Conservation (phyloP, 2,797 vertebrate species). For the Adelosebastes latens region DNA sequence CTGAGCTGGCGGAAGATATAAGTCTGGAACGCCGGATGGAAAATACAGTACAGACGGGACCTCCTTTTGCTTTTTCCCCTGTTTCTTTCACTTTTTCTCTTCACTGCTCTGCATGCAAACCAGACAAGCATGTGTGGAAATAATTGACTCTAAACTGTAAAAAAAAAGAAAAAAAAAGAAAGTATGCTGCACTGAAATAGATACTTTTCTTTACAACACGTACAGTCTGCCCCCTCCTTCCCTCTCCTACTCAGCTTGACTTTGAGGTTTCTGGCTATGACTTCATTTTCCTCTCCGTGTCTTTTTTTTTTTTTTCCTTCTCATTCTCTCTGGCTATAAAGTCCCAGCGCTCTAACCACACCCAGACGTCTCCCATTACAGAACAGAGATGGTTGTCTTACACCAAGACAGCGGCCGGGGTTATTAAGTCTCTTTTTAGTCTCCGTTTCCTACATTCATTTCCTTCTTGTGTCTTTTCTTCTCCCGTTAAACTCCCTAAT, state of each 20-base stretch:
- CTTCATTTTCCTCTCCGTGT: conserved; percentile 71
- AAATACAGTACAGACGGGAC: conserved; percentile 48
- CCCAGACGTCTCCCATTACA: conserved; percentile 80
- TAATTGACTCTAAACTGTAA: conserved; percentile 41
- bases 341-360: conserved; percentile 74
- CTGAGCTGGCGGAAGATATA: conserved; percentile 14
- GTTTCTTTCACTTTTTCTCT: conserved; percentile 14
- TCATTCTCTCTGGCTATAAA: conserved; percentile 63
- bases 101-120: conserved; percentile 33
- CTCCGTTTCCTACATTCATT: background rate
- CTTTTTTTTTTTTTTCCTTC: conserved; percentile 40
- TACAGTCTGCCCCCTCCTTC: conserved; percentile 3
- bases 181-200: conserved; percentile 46
- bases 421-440: background rate
- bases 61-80: background rate
- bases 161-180: conserved; percentile 25
- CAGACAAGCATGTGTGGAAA: conserved; percentile 73
- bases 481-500: background rate
- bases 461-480: background rate
- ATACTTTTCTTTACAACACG: conserved; percentile 64
- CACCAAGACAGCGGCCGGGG: conserved; percentile 8
- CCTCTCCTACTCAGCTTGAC: conserved; percentile 20
- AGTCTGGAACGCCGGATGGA: conserved; percentile 58
- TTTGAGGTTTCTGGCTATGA: conserved; percentile 78
- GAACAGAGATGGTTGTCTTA: conserved; percentile 50